Conservation (phyloP, 2,888 invertebrate genomes). For the Polydrusus pterygomalis region DNA sequence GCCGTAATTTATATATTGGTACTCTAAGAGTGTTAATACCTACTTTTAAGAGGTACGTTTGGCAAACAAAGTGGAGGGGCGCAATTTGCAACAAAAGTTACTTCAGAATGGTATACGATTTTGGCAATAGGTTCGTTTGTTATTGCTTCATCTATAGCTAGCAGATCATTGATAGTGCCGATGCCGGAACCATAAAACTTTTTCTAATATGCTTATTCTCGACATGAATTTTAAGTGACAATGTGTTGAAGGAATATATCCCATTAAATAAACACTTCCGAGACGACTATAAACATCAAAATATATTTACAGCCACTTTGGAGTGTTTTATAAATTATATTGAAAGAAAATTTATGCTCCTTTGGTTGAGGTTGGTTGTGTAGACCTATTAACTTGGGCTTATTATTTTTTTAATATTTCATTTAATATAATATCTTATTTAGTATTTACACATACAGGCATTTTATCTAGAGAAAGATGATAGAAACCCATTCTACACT, state of each 20-base stretch:
- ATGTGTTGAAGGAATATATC: slow-evolving; percentile 11
- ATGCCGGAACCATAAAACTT: background rate
- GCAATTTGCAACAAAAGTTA: no score
- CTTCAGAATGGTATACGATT: no score
- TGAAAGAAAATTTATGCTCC: slow-evolving; percentile 7
- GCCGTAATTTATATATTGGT: no score
- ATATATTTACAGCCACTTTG: slow-evolving; percentile 20
- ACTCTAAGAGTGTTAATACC: no score
- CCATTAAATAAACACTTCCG: slow-evolving; percentile 1
- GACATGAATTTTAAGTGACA: background rate
- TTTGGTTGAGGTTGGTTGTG: background rate
- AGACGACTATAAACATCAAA: slow-evolving; percentile 19
- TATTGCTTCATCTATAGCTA: no score
- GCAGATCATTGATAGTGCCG: background rate
- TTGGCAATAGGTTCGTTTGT: no score
- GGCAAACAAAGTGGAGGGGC: no score
- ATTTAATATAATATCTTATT: background rate
- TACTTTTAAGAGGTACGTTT: no score
- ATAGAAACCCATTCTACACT: no score
- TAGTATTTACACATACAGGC: no score
- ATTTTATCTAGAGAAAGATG: no score
- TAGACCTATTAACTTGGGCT: no score
- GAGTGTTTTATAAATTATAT: background rate
- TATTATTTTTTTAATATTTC: background rate
- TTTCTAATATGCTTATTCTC: background rate